Evolutionary conservation across 2,113 vertebrate species (phyloP).

Genomic region (Catharus minimus): DNA sequence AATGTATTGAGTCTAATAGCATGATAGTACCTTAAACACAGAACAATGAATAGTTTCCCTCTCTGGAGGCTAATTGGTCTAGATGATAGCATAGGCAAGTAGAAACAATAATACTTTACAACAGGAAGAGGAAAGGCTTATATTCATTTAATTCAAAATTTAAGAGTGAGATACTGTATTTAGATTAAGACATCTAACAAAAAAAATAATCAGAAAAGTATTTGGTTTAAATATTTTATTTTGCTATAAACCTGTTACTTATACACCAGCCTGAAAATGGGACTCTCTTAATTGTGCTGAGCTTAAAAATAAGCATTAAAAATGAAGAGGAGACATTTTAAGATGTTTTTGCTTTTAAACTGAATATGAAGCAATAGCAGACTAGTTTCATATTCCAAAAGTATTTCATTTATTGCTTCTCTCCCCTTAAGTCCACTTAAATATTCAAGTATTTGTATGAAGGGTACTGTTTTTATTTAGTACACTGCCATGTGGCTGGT

Average conservation of each 20-base stretch:
- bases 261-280: rapidly evolving
- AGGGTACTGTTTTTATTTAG: constrained; percentile 37
- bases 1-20: neutral
- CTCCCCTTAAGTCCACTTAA: constrained; percentile 38
- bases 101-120: neutral
- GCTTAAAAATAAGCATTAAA: neutral
- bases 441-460: constrained; percentile 46
- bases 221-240: neutral
- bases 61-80: neutral
- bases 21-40: neutral
- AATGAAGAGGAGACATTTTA: neutral
- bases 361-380: neutral
- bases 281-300: neutral
- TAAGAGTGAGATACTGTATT: neutral
- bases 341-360: neutral
- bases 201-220: neutral
- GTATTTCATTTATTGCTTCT: constrained; percentile 1
- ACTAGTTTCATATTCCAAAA: constrained; percentile 3
- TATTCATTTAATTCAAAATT: neutral
- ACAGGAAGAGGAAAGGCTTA: neutral
- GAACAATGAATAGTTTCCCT: neutral
- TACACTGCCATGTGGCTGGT: constrained; percentile 43
- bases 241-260: neutral
- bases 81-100: neutral
- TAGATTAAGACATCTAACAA: neutral